Evolutionary conservation across 2,113 vertebrate genomes (phyloP).

Genomic region (Ceratotherium simum): DNA sequence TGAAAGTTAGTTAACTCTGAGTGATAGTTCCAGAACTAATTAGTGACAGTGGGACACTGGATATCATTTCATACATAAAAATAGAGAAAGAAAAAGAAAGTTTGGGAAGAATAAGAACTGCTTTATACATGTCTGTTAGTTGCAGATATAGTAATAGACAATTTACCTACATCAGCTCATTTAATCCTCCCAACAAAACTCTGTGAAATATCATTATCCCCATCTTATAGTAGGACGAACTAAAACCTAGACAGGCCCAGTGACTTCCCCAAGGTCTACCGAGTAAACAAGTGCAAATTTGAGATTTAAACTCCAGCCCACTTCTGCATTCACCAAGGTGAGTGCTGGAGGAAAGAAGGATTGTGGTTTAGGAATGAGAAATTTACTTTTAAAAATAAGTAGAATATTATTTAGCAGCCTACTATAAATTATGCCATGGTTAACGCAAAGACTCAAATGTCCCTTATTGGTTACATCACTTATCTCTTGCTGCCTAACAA

Average conservation of each 20-base stretch:
- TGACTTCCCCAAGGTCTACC: not conserved
- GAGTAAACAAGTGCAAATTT: not conserved
- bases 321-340: not conserved
- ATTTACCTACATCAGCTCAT: not conserved
- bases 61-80: not conserved
- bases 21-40: not conserved
- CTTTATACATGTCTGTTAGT: not conserved
- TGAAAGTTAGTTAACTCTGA: not conserved
- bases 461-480: not conserved
- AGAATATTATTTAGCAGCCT: conserved; percentile 8
- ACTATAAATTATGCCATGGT: not conserved
- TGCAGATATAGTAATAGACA: not conserved
- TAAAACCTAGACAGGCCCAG: not conserved
- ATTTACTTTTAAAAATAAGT: not conserved
- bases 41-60: not conserved
- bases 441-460: not conserved
- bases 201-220: not conserved
- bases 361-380: not conserved
- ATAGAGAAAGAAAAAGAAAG: not conserved
- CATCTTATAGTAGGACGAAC: not conserved
- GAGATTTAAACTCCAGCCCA: not conserved
- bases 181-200: not conserved
- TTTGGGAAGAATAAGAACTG: not conserved
- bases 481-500: not conserved
- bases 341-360: not conserved